Evolutionary conservation across 1,140 invertebrate species (phyloP), one percentile per base, ranked within the genome.

Genomic region (Drosophila ambigua): DNA sequence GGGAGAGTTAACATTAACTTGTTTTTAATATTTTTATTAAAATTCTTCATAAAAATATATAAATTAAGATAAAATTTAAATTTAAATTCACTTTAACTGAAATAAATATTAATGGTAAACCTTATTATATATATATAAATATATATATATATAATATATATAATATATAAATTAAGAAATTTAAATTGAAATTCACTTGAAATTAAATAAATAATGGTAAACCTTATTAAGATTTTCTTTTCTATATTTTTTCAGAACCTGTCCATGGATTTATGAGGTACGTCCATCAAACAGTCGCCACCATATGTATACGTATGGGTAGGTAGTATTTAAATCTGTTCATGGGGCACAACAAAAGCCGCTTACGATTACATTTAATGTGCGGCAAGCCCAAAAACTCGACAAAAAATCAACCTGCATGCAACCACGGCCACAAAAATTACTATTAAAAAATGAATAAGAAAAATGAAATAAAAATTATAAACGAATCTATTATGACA

Each of bases 401-500:
- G 35, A 39, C 35, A 46, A 26, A 57, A 62, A 53, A 62, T 28
- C 75, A 83, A 83, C 80, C 79, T 82, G 79, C 79, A 82, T 55
- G 1, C 35, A 39, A 39, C 35, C 53, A 58, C 0, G 4, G 4
- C 63, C 51, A 20, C 20, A 72, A 44, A 24, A 58, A 57, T 4
- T 60, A 48, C 23, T 39, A 13, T 39, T 11, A 39, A 39, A 39
- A 31, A 43, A 24, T 31, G 16, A 39, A 61, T 48, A 65, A 63
- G 72, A 65, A 44, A 66, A 71, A 49, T 4, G 46, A 62, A 84
- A 65, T 77, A 76, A 85, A 62, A 77, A 77, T 77, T 72, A 74
- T 87, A 78, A 82, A 87, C 72, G 82, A 88, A 88, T 87, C 82
- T 87, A 79, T 88, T 88, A 77, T 88, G 83, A 88, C 83, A 88